Evolutionary conservation across 2,888 invertebrate genomes (phyloP), one percentile per base, ranked within the genome.

Genomic region (Drosophila sordidula): DNA sequence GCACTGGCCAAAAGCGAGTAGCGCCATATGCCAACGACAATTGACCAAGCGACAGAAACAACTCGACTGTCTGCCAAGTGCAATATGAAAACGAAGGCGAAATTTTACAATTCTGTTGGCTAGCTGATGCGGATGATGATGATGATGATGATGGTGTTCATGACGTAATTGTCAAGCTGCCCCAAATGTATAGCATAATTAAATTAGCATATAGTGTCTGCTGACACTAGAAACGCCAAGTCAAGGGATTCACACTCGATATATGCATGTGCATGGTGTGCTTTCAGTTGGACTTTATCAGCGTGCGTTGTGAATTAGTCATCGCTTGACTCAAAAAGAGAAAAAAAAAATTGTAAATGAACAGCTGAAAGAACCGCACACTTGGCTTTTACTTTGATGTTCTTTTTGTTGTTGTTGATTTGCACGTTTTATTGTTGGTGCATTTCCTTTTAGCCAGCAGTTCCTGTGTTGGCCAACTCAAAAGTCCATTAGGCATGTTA

Each of bases 401-500:
- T 64, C 0, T 18, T 36, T 8, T 52, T 51, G 55, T 44, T 56
- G 39, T 50, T 58, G 26, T 42, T 38, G 34, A 46, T 72, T 55
- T 73, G 75, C 62, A 65, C 41, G 45, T 74, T 80, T 72, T 61
- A 56, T 54, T 69, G 58, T 42, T 54, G 56, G 32, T 64, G 72
- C 66, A 78, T 61, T 70, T 81, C 73, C 74, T 45, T 45, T 75
- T 45, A 29, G 55, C 39, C 49, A 47, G 25, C 56, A 64, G 70
- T 70, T 70, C 70, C 70, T 70, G 71, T 64, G 55, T 57, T 32
- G 50, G 54, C 25, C 78, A 65, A 62, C 49, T 46, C 52, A 57
- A 55, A 70, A 70, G 58, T 68, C 80, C 87, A 87, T 87, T 87
- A 77, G 76, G 54, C 70, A 59, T 61, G 80, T 63, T 66, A 50